phyloP scores from a whole-genome alignment of 2,797 vertebrate species.

The Centropyge bicolor region DNA sequence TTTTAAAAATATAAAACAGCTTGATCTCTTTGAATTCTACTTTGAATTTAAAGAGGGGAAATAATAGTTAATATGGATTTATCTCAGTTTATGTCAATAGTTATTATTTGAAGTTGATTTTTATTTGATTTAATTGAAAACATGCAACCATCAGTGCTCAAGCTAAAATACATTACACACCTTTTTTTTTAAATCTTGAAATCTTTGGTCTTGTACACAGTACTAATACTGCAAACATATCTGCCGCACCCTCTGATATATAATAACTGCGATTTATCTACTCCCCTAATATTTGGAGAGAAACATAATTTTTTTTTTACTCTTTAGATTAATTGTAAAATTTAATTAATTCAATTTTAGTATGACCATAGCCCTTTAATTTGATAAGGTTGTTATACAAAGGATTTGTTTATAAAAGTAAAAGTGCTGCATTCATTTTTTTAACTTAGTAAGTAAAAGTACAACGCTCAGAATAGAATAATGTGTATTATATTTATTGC shows the following conservation, averaged over 20 bases:
- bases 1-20: constrained; percentile 7
- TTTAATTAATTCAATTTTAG: no score
- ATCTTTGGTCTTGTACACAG: neutral
- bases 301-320: neutral
- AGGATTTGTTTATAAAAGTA: neutral
- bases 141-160: neutral
- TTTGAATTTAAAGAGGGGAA: constrained; percentile 6
- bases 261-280: neutral
- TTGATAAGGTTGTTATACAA: no score
- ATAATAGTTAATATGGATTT: constrained; percentile 23
- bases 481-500: neutral
- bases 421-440: no score
- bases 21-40: constrained; percentile 18
- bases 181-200: no score
- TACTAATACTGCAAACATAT: neutral
- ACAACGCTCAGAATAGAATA: neutral
- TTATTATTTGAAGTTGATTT: constrained; percentile 9
- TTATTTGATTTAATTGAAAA: neutral
- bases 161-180: neutral
- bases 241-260: neutral
- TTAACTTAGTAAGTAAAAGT: no score
- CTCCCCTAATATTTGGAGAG: no score
- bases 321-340: neutral
- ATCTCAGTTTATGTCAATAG: constrained; percentile 11
- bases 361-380: neutral